These are phyloP conservation scores for Bolborhynchus lineola DNA, from an alignment of 2,113 vertebrate genomes.

Conservation along the genomic window DNA sequence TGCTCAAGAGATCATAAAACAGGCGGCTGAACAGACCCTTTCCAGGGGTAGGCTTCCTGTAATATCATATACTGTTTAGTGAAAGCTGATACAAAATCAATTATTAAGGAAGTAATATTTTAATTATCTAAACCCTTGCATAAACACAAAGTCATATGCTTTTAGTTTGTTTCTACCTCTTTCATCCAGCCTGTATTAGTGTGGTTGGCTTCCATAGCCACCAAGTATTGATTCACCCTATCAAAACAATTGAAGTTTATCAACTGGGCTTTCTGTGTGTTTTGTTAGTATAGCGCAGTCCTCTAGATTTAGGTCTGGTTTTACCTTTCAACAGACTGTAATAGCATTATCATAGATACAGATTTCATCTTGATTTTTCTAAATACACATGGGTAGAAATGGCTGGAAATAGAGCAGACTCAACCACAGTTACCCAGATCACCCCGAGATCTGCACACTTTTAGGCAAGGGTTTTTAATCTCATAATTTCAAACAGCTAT, in stretches of 20 bases:
- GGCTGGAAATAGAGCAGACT: neutral
- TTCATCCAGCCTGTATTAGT: neutral
- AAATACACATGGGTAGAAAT: neutral
- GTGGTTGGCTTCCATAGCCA: neutral
- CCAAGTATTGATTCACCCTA: neutral
- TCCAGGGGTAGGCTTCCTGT: neutral
- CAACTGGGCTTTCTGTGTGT: neutral
- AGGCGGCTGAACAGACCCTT: neutral
- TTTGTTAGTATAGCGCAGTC: neutral
- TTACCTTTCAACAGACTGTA: neutral
- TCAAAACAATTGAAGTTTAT: neutral
- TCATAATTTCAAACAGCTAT: neutral
- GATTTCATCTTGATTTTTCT: neutral
- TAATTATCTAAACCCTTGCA: neutral
- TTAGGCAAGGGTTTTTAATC: neutral
- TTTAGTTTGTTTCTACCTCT: neutral
- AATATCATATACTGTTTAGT: neutral
- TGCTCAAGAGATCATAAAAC: conserved; percentile 42
- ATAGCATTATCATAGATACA: neutral
- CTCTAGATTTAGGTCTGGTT: neutral
- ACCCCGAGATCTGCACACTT: neutral
- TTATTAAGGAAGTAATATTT: neutral
- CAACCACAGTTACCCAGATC: neutral
- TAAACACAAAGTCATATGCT: neutral
- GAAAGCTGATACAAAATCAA: neutral